These are phyloP conservation scores for Catharus ustulatus DNA, from an alignment of 2,797 vertebrate species.

Conservation along the genomic window DNA sequence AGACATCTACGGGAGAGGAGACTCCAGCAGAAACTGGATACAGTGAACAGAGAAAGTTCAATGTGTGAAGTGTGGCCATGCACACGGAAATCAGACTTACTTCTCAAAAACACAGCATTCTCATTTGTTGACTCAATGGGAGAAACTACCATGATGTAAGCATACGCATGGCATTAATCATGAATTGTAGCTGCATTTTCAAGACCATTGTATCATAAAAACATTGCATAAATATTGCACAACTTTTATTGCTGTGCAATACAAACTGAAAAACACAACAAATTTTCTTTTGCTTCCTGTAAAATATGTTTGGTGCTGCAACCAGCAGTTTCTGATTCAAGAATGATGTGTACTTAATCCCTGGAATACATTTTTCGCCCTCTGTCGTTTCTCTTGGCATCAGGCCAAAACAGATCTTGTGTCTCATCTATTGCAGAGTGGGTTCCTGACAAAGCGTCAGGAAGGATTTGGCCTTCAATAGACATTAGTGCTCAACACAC, in stretches of 20 bases:
- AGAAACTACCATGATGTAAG: not conserved
- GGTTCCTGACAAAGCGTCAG: conserved; percentile 27
- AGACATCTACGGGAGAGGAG: not conserved
- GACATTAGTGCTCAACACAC: not conserved
- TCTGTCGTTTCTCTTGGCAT: not conserved
- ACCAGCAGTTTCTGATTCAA: not conserved
- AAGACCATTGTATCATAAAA: not conserved
- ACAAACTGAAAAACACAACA: not conserved
- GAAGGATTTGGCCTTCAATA: conserved; percentile 21
- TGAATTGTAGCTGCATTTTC: not conserved
- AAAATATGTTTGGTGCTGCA: not conserved
- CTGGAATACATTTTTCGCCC: not conserved
- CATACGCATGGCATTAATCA: not conserved
- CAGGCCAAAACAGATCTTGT: not conserved
- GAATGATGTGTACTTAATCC: not conserved
- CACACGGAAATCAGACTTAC: not conserved
- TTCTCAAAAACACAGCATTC: not conserved
- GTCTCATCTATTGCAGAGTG: not conserved
- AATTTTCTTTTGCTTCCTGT: not conserved
- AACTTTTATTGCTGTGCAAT: not conserved
- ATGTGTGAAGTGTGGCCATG: not conserved
- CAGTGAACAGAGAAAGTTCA: not conserved
- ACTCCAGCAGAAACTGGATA: not conserved
- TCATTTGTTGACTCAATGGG: not conserved
- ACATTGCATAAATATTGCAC: accelerated